Conservation (phyloP, 2,797 vertebrate genomes). For the Falco berigora region DNA sequence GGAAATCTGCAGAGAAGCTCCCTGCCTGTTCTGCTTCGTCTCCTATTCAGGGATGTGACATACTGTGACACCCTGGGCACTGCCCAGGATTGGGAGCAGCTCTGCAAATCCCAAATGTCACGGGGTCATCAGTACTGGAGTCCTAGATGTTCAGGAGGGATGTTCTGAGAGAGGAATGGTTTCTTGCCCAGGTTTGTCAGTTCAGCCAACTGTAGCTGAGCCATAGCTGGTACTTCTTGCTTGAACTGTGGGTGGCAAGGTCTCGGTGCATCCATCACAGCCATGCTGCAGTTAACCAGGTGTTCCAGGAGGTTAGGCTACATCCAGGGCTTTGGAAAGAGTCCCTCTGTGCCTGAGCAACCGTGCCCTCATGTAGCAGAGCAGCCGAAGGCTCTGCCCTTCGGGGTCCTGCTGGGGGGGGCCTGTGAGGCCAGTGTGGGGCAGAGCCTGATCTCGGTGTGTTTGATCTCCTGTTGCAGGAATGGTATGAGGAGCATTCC, state of each 20-base stretch:
- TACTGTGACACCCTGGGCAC: neutral
- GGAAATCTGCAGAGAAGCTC: neutral
- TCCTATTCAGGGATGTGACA: neutral
- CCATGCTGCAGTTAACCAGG: neutral
- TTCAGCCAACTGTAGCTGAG: neutral
- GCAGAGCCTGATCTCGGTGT: neutral
- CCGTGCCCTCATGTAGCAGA: accelerated
- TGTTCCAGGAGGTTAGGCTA: neutral
- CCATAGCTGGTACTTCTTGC: neutral
- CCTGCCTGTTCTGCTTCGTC: neutral
- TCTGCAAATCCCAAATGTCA: neutral
- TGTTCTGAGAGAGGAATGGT: neutral
- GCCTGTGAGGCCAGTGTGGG: accelerated
- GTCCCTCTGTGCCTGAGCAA: neutral
- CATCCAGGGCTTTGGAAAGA: neutral
- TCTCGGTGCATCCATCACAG: accelerated
- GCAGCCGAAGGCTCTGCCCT: neutral
- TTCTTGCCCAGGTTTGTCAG: neutral
- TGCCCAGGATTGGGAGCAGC: neutral
- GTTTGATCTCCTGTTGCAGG: conserved; percentile 66
- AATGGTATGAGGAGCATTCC: conserved; percentile 92
- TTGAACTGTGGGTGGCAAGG: neutral
- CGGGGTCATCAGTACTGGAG: accelerated
- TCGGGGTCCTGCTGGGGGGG: neutral
- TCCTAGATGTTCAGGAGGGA: neutral